Evolutionary conservation across 64 coral and sea anemone species (phyloP), one percentile per base, ranked within the genome.

Genomic region (Dendrophyllia cribrosa): DNA sequence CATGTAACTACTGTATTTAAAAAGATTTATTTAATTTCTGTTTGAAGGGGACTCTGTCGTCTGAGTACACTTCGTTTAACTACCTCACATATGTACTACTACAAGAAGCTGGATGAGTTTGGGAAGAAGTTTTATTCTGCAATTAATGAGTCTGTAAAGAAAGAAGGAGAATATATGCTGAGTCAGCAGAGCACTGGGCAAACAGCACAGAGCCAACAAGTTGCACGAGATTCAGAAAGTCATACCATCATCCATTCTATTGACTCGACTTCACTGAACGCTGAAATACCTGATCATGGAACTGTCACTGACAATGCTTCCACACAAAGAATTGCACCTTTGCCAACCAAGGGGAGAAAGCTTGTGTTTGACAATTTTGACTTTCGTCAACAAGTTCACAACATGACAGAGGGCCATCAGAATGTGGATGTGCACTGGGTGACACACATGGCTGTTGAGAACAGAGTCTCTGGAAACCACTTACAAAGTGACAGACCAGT

Each of bases 21-120:
- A 25, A 73, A 15, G 24, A 1, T 22, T 17, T 2, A 21, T 72
- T 14, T 87, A 34, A 61, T 73, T 51, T 52, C 48, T 92, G 65
- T 25, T 85, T 83, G 20, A 20, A 79, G 85, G 82, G 64, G 56
- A 68, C 83, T 87, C 43, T 66, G 59, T 66, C 51, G 86, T 70
- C 64, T 89, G 19, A 49, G 51, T 63, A 63, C 86, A 53, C 70
- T 89, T 60, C 72, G 87, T 59, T 43, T 89, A 24, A 80, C 93
- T 43, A 94, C 86, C 11, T 60, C 51, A 15, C 77, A 94, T 66
- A 66, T 66, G 0, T 89, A 94, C 68, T 58, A 86, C 15, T 94
- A 94, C 58, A 89, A 83, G 59, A 94, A 89, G 46, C 14, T 94
- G 56, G 92, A 94, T 89, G 92, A 94, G 82, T 94, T 94, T 89